phyloP scores from a whole-genome alignment of 2,888 invertebrate genomes.

The Luperina testacea region DNA sequence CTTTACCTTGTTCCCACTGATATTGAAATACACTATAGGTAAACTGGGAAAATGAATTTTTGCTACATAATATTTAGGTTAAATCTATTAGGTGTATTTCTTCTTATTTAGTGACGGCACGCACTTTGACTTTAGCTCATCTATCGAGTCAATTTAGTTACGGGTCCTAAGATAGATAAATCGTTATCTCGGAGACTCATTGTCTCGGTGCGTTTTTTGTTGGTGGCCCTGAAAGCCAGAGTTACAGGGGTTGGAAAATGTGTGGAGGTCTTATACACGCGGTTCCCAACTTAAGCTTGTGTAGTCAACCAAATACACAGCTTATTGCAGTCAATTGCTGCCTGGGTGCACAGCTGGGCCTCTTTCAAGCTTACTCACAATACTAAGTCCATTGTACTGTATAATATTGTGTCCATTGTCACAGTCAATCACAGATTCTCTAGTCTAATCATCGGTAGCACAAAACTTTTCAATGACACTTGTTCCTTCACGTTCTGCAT shows the following conservation, averaged over 20 bases:
- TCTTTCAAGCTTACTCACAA: not conserved
- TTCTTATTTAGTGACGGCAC: not conserved
- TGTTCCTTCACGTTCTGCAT: too few relatives aligned
- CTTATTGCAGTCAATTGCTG: not conserved
- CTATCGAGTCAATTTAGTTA: not conserved
- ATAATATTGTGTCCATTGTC: too few relatives aligned
- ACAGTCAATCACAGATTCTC: not conserved
- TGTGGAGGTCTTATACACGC: too few relatives aligned
- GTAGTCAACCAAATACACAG: not conserved
- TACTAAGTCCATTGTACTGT: not conserved
- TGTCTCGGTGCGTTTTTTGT: not conserved
- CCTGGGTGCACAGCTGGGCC: not conserved
- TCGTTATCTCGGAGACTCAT: not conserved
- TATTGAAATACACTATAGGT: slow-evolving; percentile 17
- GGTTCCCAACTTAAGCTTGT: not conserved
- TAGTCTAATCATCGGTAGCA: not conserved
- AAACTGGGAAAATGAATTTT: slow-evolving; percentile 8
- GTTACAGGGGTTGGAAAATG: not conserved
- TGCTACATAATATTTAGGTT: not conserved
- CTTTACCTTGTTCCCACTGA: slow-evolving; percentile 36
- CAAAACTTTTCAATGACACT: not conserved
- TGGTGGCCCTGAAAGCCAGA: not conserved
- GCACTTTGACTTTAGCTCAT: not conserved
- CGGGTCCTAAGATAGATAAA: not conserved
- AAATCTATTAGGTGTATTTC: not conserved